Evolutionary conservation across 2,888 invertebrate genomes (phyloP).

Genomic region (Sipha maydis): DNA sequence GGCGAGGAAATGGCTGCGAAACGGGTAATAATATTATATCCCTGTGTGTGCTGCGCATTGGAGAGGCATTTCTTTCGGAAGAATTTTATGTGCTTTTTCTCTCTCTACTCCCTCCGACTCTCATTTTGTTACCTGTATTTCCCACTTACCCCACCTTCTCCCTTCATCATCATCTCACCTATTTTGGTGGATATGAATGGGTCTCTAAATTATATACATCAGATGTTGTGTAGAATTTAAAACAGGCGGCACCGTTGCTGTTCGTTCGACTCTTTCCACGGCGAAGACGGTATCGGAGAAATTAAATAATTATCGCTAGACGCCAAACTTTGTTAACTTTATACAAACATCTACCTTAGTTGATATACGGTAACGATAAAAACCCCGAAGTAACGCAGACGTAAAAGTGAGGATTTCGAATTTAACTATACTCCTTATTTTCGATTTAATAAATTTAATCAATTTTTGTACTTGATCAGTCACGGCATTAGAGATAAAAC

Average conservation of each 20-base stretch:
- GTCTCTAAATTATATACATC: constrained; percentile 38
- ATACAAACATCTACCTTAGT: too few relatives aligned
- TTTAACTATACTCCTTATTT: too few relatives aligned
- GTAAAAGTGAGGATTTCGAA: too few relatives aligned
- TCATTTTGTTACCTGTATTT: too few relatives aligned
- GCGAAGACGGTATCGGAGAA: not conserved
- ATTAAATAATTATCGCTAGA: not conserved
- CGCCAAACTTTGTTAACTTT: not conserved
- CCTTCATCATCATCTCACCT: not conserved
- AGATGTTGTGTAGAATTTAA: constrained; percentile 41
- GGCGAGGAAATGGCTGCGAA: not conserved
- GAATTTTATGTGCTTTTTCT: constrained; percentile 33
- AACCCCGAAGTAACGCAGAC: too few relatives aligned
- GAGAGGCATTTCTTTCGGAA: constrained; percentile 9
- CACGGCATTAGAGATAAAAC: too few relatives aligned
- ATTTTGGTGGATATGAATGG: constrained; percentile 8
- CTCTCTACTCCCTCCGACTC: not conserved
- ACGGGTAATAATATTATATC: constrained; percentile 19
- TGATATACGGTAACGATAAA: too few relatives aligned
- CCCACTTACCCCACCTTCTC: too few relatives aligned
- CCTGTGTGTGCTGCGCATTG: not conserved
- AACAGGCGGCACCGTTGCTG: not conserved
- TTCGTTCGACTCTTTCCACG: not conserved
- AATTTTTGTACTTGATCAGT: too few relatives aligned
- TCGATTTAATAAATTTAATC: too few relatives aligned